Base-by-base conservation (phyloP, 2,888 invertebrate genomes). In the Carabus problematicus region DNA sequence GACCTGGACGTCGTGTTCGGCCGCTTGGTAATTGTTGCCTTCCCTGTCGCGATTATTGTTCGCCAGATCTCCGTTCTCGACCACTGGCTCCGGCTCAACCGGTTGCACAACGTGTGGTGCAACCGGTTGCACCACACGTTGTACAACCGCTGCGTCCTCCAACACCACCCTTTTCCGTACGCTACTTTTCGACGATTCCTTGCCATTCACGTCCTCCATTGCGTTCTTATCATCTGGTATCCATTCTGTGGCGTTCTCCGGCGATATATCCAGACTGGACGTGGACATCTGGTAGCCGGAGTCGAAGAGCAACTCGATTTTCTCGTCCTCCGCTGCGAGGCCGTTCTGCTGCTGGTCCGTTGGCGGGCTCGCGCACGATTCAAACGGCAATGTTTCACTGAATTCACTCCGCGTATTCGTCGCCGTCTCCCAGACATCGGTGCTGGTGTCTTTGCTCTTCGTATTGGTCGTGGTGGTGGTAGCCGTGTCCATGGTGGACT, bases 21-120 rank as follows among this genome's bases (percentile, higher is more conserved):
- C 72, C 19, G 81, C 79, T 11, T 80, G 77, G 72, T 83, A 79
- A 71, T 84, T 84, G 73, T 84, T 85, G 19, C 84, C 84, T 76
- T 85, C 84, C 7, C 78, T 77, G 72, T 85, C 84, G 54, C 84
- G 78, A 73, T 85, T 85, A 72, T 85, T 85, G 73, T 85, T 85
- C 1, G 83, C 84, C 41, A 85, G 77, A 76, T 85, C 85, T 1
- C 84, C 84, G 71, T 84, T 85, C 76, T 85, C 84, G 1, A 84
- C 61, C 16, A 43, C 61, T 9, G 72, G 66, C 18, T 75, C 47
- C 18, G 69, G 67, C 43, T 70, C 55, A n/a, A 71, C 56, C 1
- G 61, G 71, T 29, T 2, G 29, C 6, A 6, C 29, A 3, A 52
- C 52, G 12, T 14, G n/a, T 8, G 12, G 52, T 8, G 9, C 19